phyloP scores from a whole-genome alignment of 2,113 vertebrate genomes.

The Desmodus rotundus region DNA sequence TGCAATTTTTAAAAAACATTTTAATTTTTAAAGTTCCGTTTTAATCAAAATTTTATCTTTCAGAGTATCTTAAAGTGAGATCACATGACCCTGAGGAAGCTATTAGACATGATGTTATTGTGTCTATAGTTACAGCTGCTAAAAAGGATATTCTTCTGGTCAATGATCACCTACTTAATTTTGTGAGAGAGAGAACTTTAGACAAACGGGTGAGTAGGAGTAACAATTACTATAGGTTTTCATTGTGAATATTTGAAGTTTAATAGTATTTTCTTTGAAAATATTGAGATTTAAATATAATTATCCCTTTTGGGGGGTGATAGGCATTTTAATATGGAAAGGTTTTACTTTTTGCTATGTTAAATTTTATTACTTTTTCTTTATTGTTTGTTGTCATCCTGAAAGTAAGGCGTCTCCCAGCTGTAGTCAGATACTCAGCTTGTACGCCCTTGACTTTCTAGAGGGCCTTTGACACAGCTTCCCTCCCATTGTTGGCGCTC shows the following conservation, averaged over 20 bases:
- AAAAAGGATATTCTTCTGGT: slow-evolving; percentile 98
- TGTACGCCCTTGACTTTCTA: too few relatives aligned
- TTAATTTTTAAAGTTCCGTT: slow-evolving; percentile 19
- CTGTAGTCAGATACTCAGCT: too few relatives aligned
- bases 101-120: slow-evolving; percentile 98
- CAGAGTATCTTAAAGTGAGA: slow-evolving; percentile 96
- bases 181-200: slow-evolving; percentile 96
- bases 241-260: neutral
- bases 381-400: neutral
- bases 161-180: slow-evolving; percentile 97
- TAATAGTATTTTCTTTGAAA: slow-evolving; percentile 25
- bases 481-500: too few relatives aligned
- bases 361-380: neutral
- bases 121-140: slow-evolving; percentile 98
- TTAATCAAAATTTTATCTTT: slow-evolving; percentile 64
- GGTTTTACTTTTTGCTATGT: neutral
- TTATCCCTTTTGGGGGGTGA: neutral
- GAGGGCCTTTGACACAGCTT: too few relatives aligned
- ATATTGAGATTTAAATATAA: neutral
- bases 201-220: slow-evolving; percentile 92
- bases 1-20: neutral
- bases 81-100: slow-evolving; percentile 99
- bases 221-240: neutral
- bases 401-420: neutral
- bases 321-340: neutral